These are phyloP conservation scores for Corydoras maculifer DNA, from an alignment of 2,113 vertebrate species.

Conservation along the genomic window DNA sequence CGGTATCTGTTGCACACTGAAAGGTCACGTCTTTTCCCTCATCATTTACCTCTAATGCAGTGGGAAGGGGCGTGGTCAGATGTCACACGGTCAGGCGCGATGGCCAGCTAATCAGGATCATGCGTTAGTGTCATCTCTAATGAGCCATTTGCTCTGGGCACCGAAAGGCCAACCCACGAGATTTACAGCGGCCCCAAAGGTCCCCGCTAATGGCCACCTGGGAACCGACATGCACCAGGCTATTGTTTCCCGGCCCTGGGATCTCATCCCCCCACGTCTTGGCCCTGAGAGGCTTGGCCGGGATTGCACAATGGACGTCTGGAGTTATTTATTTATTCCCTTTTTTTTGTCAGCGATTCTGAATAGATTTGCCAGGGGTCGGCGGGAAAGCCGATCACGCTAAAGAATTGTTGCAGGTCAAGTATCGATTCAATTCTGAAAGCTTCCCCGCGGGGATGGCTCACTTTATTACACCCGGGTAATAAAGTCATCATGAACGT, in stretches of 20 bases:
- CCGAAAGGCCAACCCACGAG: conserved; percentile 69
- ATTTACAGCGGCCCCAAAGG: conserved; percentile 60
- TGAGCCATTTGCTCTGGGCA: conserved; percentile 66
- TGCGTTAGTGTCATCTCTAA: conserved; percentile 70
- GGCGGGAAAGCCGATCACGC: neutral
- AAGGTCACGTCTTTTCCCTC: conserved; percentile 63
- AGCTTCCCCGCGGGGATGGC: conserved; percentile 56
- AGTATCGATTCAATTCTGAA: conserved; percentile 60
- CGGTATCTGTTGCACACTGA: conserved; percentile 49
- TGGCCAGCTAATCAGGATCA: conserved; percentile 68
- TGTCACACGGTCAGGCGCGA: conserved; percentile 61
- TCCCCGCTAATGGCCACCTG: conserved; percentile 59
- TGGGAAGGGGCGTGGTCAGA: conserved; percentile 47
- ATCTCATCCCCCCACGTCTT: conserved; percentile 15
- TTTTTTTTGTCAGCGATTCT: neutral
- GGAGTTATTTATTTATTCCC: neutral
- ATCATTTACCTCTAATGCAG: conserved; percentile 67
- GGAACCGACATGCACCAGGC: conserved; percentile 35
- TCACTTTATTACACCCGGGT: conserved; percentile 58
- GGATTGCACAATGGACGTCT: neutral
- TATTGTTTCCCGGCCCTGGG: conserved; percentile 32
- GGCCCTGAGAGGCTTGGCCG: neutral
- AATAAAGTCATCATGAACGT: conserved; percentile 61
- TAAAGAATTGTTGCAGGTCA: conserved; percentile 58
- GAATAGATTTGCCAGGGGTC: neutral